Conservation (phyloP, 2,797 vertebrate species). For the Sebastiscus tertius region DNA sequence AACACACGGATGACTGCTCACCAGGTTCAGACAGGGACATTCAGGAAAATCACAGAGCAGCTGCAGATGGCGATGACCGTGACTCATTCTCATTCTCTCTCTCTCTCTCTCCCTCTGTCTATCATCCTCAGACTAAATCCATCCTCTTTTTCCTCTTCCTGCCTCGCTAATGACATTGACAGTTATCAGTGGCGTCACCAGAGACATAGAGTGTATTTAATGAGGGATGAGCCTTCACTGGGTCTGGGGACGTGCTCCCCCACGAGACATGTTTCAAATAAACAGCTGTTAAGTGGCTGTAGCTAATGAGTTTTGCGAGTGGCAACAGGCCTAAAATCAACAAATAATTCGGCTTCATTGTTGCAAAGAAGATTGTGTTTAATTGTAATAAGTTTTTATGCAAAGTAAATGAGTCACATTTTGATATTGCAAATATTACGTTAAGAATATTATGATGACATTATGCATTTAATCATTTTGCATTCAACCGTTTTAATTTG, state of each 20-base stretch:
- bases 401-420: not conserved
- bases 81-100: constrained; percentile 32
- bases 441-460: not conserved
- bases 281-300: constrained; percentile 27
- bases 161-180: constrained; percentile 35
- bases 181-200: constrained; percentile 35
- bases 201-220: constrained; percentile 40
- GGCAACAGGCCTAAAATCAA: constrained; percentile 14
- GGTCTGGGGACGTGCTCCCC: not conserved
- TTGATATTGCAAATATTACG: not conserved
- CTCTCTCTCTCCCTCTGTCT: not conserved
- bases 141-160: constrained; percentile 34
- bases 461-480: not conserved
- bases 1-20: constrained; percentile 21
- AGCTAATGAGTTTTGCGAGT: constrained; percentile 20
- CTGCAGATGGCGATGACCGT: constrained; percentile 47
- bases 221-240: constrained; percentile 11
- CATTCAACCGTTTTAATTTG: not conserved
- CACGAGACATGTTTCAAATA: constrained; percentile 23
- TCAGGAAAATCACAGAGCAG: constrained; percentile 46
- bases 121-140: constrained; percentile 36
- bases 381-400: not conserved
- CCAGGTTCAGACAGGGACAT: constrained; percentile 44
- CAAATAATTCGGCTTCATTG: constrained; percentile 13
- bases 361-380: constrained; percentile 1